phyloP scores from a whole-genome alignment of 2,113 vertebrate genomes.

The Elachura formosa region DNA sequence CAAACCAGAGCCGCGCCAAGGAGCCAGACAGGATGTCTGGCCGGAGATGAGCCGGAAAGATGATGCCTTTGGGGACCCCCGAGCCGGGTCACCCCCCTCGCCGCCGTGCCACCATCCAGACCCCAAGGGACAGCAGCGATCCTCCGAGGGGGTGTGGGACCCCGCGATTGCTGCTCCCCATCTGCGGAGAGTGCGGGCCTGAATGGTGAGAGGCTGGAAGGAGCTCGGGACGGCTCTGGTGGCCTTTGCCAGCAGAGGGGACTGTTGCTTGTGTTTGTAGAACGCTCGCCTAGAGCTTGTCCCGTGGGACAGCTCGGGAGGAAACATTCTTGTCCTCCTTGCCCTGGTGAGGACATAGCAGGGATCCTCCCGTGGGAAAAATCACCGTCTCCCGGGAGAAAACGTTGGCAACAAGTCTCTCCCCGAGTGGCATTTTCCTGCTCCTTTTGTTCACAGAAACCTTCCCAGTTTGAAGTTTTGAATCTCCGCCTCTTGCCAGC shows the following conservation, averaged over 20 bases:
- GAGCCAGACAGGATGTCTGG: slow-evolving; percentile 22
- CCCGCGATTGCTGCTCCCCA: rapidly evolving
- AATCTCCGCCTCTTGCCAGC: background rate
- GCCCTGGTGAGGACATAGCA: background rate
- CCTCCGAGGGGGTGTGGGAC: rapidly evolving
- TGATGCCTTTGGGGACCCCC: background rate
- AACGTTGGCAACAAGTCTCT: background rate
- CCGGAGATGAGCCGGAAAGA: background rate
- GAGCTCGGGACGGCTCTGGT: background rate
- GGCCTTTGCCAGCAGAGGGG: slow-evolving; percentile 48
- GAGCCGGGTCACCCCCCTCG: background rate
- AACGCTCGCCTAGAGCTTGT: background rate
- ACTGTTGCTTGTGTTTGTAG: slow-evolving; percentile 1
- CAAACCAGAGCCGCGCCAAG: background rate
- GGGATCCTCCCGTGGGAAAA: background rate
- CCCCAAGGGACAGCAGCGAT: background rate
- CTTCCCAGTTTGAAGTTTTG: background rate
- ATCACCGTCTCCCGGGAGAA: background rate
- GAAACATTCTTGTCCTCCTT: background rate
- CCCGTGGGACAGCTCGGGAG: background rate
- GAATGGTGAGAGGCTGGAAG: background rate
- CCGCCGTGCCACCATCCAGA: rapidly evolving
- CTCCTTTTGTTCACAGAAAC: background rate
- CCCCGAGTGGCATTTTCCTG: background rate
- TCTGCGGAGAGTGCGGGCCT: rapidly evolving